Base-by-base conservation (phyloP, 1,140 invertebrate species). In the Sitobion miscanthi region DNA sequence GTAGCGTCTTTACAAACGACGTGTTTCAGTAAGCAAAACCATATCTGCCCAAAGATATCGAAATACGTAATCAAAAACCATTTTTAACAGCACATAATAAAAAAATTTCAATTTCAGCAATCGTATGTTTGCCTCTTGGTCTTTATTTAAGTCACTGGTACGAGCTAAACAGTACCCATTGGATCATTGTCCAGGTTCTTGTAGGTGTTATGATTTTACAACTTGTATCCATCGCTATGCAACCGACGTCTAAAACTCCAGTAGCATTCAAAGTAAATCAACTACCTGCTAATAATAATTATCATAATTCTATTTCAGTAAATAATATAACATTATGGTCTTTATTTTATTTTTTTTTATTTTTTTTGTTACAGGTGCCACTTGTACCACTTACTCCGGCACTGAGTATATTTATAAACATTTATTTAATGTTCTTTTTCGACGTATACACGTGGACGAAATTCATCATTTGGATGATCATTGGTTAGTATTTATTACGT, bases 401-500 rank as follows among this genome's bases (percentile, higher is more conserved):
- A 94, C 94, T 98, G 2, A 98, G 97, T 95, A 97, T 99, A 93
- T 96, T 98, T 87, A 96, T 98, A 94, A 99, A 99, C 95, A 95
- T 98, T 82, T 98, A 98, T 95, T 96, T 99, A 49, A 99, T 99
- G 97, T 96, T 98, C 94, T 97, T 98, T 95, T 95, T 99, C 93
- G 97, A 98, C 94, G 95, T 96, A 52, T 96, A 97, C 21, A 94
- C 94, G 5, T 94, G 94, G 94, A 88, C 93, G 3, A 94, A 94
- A 54, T 94, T 94, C 85, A 45, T 93, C 7, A n/a, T 94, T 82
- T 94, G 94, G 94, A 94, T 94, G 25, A 23, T 94, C 11, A 82
- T 94, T 25, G 94, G 94, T 94, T 93, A 57, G 91, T 91, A 93
- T 23, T 77, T 77, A 77, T n/a, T 77, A 69, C 30, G 14, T n/a